A percentile compares a stretch with the other conserved stretches of the same genome.
phyloP scores from a whole-genome alignment of 1,140 invertebrate genomes.

The Drosophila orosa region DNA sequence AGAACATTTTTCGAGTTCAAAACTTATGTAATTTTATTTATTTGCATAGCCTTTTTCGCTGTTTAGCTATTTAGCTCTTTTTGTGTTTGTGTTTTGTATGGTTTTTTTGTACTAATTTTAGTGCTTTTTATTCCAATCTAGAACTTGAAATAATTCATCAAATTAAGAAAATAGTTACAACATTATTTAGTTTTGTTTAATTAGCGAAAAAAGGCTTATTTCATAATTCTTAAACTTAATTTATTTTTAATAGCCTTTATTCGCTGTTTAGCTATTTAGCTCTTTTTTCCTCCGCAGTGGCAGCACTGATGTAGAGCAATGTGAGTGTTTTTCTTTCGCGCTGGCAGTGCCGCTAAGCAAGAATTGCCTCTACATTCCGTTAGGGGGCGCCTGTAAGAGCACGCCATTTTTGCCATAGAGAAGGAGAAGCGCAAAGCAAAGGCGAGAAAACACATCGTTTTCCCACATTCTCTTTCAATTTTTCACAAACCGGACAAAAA shows the following conservation, averaged over 20 bases:
- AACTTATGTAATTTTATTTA: too few species aligned
- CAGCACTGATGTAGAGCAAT: slow-evolving; percentile 16
- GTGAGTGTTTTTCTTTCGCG: slow-evolving; percentile 6
- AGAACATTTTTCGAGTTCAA: too few species aligned
- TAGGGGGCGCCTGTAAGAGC: slow-evolving; percentile 13
- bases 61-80: too few species aligned
- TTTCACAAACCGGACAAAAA: neutral
- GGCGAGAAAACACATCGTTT: slow-evolving; percentile 42
- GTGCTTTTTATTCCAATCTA: too few species aligned
- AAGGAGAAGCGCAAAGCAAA: slow-evolving; percentile 33
- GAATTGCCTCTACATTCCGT: neutral
- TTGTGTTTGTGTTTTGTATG: too few species aligned
- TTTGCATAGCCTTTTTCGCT: too few species aligned
- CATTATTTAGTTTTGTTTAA: too few species aligned
- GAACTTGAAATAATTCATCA: too few species aligned
- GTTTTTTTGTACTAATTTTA: too few species aligned
- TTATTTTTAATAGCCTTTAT: neutral
- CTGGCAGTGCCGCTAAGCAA: slow-evolving; percentile 10
- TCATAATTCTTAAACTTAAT: too few species aligned
- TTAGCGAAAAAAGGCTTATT: too few species aligned
- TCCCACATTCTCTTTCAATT: slow-evolving; percentile 8
- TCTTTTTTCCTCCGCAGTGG: neutral
- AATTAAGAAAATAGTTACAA: too few species aligned
- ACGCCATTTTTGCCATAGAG: slow-evolving; percentile 34
- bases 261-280: neutral